Conservation (phyloP, 2,797 vertebrate species). For the Arctocebus calabarensis region DNA sequence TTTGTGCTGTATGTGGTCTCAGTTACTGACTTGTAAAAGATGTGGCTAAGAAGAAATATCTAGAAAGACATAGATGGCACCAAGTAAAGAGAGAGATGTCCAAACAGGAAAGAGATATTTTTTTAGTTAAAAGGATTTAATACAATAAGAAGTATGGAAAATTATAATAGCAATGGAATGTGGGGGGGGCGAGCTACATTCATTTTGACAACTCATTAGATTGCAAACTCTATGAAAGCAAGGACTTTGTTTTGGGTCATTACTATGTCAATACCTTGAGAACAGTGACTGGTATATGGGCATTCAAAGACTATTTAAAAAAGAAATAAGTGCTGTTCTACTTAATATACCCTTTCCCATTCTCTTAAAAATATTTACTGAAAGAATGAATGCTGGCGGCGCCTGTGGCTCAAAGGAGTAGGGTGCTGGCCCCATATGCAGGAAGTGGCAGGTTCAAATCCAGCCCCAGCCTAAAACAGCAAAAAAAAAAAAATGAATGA, state of each 20-base stretch:
- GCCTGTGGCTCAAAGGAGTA: no score
- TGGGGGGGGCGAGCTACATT: not conserved
- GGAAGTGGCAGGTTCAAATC: no score
- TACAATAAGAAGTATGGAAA: not conserved
- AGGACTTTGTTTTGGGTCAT: not conserved
- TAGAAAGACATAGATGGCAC: slow-evolving; percentile 50
- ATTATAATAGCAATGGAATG: not conserved
- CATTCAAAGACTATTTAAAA: not conserved
- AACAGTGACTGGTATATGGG: not conserved
- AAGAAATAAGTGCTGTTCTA: not conserved
- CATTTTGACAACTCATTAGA: not conserved
- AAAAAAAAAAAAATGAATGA: not conserved
- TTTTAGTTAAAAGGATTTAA: slow-evolving; percentile 34
- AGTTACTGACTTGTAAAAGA: slow-evolving; percentile 31
- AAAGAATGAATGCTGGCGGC: not conserved
- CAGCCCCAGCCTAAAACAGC: no score
- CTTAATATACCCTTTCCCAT: not conserved
- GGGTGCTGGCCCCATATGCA: no score
- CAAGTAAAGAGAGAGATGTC: not conserved
- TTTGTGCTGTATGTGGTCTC: slow-evolving; percentile 41
- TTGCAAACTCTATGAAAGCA: not conserved
- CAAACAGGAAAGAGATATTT: not conserved
- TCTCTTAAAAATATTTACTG: slow-evolving; percentile 38
- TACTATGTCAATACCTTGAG: not conserved
- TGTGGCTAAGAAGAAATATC: slow-evolving; percentile 41